Conservation (phyloP, 2,888 invertebrate species). For the Ryuthela nishihirai region DNA sequence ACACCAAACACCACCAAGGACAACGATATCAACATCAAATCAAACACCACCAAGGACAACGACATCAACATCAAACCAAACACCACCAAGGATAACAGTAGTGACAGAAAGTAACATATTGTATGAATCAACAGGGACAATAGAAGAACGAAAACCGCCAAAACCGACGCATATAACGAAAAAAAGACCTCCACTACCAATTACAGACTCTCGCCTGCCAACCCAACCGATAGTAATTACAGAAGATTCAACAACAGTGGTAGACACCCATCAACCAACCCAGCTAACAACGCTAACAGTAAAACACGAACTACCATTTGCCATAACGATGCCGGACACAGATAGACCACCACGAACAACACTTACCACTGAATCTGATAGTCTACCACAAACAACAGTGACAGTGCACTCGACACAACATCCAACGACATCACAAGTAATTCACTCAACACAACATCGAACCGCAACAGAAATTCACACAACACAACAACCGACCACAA, state of each 20-base stretch:
- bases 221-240: not conserved
- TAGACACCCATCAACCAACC: not conserved
- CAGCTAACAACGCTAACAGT: conserved; percentile 1
- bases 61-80: not conserved
- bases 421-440: not conserved
- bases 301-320: conserved; percentile 28
- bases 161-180: not conserved
- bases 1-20: not conserved
- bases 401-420: not conserved
- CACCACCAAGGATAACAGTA: not conserved
- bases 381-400: not conserved
- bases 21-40: not conserved
- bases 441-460: not conserved
- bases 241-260: not conserved
- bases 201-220: not conserved
- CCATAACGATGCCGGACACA: no score
- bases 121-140: not conserved
- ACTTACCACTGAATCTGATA: not conserved
- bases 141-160: conserved; percentile 1
- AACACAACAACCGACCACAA: not conserved
- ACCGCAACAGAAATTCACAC: not conserved
- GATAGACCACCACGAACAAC: conserved; percentile 5
- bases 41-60: not conserved
- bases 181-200: conserved; percentile 15
- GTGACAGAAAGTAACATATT: not conserved